Evolutionary conservation across 2,888 invertebrate genomes (phyloP).

Genomic region (Coronaproctus castanopsis): DNA sequence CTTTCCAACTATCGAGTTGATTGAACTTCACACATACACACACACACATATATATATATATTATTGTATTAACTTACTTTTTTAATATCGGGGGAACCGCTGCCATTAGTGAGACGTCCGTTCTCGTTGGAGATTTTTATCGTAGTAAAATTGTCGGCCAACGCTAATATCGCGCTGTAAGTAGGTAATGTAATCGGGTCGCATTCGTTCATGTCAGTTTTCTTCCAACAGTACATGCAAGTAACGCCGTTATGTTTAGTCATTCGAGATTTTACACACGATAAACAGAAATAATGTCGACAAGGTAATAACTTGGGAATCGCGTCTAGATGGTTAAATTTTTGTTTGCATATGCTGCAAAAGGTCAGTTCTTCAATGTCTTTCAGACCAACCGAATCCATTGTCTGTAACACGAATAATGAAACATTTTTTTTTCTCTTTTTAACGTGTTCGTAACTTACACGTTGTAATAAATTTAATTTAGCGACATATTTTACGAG

Average conservation of each 20-base stretch:
- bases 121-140: slow-evolving; percentile 29
- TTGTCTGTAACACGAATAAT: slow-evolving; percentile 20
- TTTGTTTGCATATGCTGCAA: slow-evolving; percentile 53
- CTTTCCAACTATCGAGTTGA: too few relatives aligned
- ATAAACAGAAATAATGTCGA: slow-evolving; percentile 56
- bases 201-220: slow-evolving; percentile 44
- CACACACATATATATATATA: too few relatives aligned
- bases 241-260: slow-evolving; percentile 42
- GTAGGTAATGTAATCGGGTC: slow-evolving; percentile 47
- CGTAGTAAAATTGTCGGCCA: slow-evolving; percentile 38
- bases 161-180: slow-evolving; percentile 42
- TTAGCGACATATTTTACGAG: too few relatives aligned
- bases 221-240: slow-evolving; percentile 54
- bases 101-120: not conserved
- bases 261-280: slow-evolving; percentile 46
- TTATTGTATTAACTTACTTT: not conserved
- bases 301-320: slow-evolving; percentile 51
- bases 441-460: too few relatives aligned
- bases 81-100: not conserved
- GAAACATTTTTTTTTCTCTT: not conserved
- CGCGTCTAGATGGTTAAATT: slow-evolving; percentile 50
- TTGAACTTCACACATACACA: too few relatives aligned
- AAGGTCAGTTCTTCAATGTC: slow-evolving; percentile 50
- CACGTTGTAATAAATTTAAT: too few relatives aligned
- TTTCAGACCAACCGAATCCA: slow-evolving; percentile 23